These are phyloP conservation scores for Drosophila parthenogenetica DNA, from an alignment of 2,888 invertebrate species.

Conservation along the genomic window DNA sequence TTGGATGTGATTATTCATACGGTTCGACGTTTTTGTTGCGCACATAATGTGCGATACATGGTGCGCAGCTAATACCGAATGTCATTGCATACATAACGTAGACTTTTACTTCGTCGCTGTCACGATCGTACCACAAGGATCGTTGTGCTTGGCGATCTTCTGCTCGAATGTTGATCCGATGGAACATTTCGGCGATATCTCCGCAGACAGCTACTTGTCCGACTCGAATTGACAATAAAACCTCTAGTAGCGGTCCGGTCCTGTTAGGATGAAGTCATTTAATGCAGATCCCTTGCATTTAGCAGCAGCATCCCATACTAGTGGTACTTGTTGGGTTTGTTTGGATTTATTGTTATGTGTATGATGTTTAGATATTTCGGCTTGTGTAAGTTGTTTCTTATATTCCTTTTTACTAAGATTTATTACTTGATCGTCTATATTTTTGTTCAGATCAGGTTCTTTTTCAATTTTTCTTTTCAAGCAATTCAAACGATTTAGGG, in stretches of 20 bases:
- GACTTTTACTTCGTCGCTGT: neutral
- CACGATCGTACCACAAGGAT: neutral
- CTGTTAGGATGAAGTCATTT: neutral
- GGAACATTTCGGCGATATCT: constrained; percentile 1
- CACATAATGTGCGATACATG: neutral
- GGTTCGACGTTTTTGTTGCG: constrained; percentile 1
- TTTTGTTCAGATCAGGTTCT: too few species aligned
- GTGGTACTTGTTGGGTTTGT: too few species aligned
- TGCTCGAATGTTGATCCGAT: constrained; percentile 1
- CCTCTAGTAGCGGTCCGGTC: neutral
- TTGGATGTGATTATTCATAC: neutral
- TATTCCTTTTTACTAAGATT: too few species aligned
- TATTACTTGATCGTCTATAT: too few species aligned
- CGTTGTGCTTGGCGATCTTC: neutral
- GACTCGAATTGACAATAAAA: neutral
- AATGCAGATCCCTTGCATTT: neutral
- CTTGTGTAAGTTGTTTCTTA: too few species aligned
- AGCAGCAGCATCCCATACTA: neutral
- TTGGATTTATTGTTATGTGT: too few species aligned
- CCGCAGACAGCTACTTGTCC: neutral
- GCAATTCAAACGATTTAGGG: neutral
- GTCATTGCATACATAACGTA: neutral
- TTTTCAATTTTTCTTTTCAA: too few species aligned
- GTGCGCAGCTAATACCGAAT: neutral
- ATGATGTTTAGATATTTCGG: neutral